Conservation (phyloP, 2,113 vertebrate species). For the Leucosticte australis region DNA sequence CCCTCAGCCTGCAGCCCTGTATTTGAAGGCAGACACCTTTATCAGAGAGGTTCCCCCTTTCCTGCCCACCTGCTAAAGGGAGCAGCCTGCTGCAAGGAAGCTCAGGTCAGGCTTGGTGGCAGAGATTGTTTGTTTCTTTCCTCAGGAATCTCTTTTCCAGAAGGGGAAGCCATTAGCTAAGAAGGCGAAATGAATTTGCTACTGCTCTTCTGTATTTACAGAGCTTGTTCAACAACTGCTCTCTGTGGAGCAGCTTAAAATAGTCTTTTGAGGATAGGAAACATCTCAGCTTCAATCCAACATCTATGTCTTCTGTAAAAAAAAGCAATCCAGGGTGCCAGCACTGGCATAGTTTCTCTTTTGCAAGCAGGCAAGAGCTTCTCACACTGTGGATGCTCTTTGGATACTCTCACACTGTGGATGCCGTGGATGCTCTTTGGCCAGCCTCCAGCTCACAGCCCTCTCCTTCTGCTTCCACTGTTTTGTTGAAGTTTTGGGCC, state of each 20-base stretch:
- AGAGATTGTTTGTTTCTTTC: neutral
- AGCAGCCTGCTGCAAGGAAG: neutral
- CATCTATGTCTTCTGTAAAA: neutral
- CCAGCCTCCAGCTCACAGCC: neutral
- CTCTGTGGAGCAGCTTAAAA: conserved; percentile 15
- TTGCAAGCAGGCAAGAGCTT: neutral
- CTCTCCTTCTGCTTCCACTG: neutral
- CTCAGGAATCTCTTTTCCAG: neutral
- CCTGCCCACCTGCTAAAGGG: neutral
- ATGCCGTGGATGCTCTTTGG: neutral
- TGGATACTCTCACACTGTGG: neutral
- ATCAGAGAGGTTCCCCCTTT: neutral
- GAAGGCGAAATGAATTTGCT: neutral
- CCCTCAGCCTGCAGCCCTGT: neutral
- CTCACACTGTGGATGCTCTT: neutral
- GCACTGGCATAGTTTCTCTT: neutral
- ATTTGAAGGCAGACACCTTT: neutral
- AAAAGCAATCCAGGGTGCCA: neutral
- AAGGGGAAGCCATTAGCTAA: neutral
- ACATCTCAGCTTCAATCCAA: conserved; percentile 12
- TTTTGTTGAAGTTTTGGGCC: neutral
- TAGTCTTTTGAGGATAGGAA: neutral
- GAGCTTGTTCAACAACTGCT: neutral
- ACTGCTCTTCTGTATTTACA: neutral
- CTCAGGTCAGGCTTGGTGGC: neutral